Conservation (phyloP, 2,888 invertebrate species). For the Ernsta delagoae region DNA sequence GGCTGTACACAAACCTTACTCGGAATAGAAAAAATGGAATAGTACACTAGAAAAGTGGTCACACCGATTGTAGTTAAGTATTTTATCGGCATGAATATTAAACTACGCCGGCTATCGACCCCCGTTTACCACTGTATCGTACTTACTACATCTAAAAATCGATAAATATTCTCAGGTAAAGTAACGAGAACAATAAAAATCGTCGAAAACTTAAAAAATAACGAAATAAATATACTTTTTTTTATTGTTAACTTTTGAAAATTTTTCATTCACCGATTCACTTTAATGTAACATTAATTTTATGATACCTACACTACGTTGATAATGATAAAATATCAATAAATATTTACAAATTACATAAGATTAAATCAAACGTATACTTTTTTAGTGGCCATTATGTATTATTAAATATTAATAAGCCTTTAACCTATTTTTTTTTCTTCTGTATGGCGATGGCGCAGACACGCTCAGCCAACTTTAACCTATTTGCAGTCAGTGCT, state of each 20-base stretch:
- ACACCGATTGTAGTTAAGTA: constrained; percentile 1
- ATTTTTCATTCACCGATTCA: constrained; percentile 39
- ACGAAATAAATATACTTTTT: constrained; percentile 80
- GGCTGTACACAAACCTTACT: constrained; percentile 39
- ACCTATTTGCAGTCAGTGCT: too few species aligned
- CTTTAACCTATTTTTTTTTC: too few species aligned
- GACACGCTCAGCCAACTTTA: too few species aligned
- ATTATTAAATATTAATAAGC: too few species aligned
- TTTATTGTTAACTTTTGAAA: constrained; percentile 55
- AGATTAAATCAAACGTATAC: background rate
- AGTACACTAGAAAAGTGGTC: constrained; percentile 72
- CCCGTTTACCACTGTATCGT: constrained; percentile 63
- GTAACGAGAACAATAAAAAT: constrained; percentile 83
- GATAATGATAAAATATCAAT: background rate
- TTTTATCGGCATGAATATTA: constrained; percentile 37
- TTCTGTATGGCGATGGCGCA: too few species aligned
- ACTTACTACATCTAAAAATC: constrained; percentile 73
- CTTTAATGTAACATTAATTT: constrained; percentile 32
- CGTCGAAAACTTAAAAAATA: constrained; percentile 82
- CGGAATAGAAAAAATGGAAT: constrained; percentile 75
- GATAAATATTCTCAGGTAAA: constrained; percentile 82
- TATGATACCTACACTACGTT: background rate
- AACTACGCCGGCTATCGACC: constrained; percentile 49
- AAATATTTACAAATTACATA: constrained; percentile 3
- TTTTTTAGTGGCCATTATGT: too few species aligned